A percentile compares a stretch with the other conserved stretches of the same genome.
These are phyloP conservation scores for Orchesella flavescens DNA, from an alignment of 2,888 invertebrate species.

Conservation along the genomic window DNA sequence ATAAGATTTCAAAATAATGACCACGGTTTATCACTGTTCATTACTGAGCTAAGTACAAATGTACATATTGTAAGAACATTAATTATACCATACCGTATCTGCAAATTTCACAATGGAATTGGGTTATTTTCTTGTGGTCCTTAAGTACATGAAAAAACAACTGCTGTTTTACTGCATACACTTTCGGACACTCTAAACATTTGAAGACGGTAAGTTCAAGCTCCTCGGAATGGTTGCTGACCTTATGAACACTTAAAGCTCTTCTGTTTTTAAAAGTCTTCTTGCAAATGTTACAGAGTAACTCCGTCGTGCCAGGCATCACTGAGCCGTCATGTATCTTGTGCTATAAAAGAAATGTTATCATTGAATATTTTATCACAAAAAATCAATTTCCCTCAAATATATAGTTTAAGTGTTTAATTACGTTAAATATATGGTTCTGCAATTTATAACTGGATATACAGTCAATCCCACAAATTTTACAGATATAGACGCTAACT, in stretches of 20 bases:
- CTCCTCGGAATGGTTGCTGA: background rate
- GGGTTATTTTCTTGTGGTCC: background rate
- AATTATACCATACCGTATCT: conserved; percentile 6
- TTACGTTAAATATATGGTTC: background rate
- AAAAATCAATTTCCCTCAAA: background rate
- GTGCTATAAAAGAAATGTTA: conserved; percentile 2
- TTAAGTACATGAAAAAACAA: background rate
- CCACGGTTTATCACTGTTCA: background rate
- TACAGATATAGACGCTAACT: background rate
- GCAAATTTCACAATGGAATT: conserved; percentile 1
- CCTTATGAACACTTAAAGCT: background rate
- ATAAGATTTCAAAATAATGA: background rate
- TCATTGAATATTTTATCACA: background rate
- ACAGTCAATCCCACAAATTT: conserved; percentile 9
- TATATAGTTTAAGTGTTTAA: background rate
- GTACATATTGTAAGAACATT: background rate
- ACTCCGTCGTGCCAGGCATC: background rate
- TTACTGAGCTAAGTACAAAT: background rate
- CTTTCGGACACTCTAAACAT: background rate
- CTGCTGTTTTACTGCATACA: background rate
- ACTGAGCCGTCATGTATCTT: conserved; percentile 8
- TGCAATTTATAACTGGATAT: background rate
- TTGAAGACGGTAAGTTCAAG: background rate
- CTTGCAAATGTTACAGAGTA: conserved; percentile 5
- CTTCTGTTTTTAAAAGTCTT: background rate